Evolutionary conservation across 2,888 invertebrate genomes (phyloP).

Genomic region (Sminthurides aquaticus): DNA sequence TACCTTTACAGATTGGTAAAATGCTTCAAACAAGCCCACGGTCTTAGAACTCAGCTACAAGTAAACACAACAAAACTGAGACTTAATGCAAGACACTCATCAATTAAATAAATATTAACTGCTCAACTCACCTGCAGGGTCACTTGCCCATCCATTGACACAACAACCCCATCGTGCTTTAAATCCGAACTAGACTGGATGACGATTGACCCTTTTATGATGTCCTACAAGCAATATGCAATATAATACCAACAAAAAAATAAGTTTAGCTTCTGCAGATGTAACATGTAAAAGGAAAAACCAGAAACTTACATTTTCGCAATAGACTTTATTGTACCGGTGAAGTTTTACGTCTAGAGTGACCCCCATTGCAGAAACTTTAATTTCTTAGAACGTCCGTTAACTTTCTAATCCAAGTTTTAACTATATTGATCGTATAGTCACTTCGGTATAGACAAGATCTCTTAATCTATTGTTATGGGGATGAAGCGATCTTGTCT

Average conservation of each 20-base stretch:
- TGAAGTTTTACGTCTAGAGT: slow-evolving; percentile 34
- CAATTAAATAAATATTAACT: background rate
- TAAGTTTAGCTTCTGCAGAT: background rate
- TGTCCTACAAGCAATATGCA: slow-evolving; percentile 62
- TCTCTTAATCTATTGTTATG: no score
- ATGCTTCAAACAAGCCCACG: slow-evolving; percentile 87
- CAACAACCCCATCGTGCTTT: slow-evolving; percentile 83
- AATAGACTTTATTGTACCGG: slow-evolving; percentile 39
- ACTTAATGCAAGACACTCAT: background rate
- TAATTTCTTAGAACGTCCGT: no score
- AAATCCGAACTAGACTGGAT: slow-evolving; percentile 70
- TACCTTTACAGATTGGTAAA: slow-evolving; percentile 89
- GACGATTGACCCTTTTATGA: slow-evolving; percentile 70
- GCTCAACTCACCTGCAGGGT: slow-evolving; percentile 61
- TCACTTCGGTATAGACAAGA: no score
- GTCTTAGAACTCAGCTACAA: slow-evolving; percentile 71
- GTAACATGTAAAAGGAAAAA: slow-evolving; percentile 1
- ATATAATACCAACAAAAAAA: background rate
- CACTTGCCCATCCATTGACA: slow-evolving; percentile 79
- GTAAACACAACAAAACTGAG: slow-evolving; percentile 1
- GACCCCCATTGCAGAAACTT: slow-evolving; percentile 35
- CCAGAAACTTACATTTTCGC: slow-evolving; percentile 37
- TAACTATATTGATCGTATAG: no score
- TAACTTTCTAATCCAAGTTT: no score
- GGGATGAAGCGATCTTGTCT: no score